Evolutionary conservation across 2,888 invertebrate genomes (phyloP).

Genomic region (Acleris sparsana): DNA sequence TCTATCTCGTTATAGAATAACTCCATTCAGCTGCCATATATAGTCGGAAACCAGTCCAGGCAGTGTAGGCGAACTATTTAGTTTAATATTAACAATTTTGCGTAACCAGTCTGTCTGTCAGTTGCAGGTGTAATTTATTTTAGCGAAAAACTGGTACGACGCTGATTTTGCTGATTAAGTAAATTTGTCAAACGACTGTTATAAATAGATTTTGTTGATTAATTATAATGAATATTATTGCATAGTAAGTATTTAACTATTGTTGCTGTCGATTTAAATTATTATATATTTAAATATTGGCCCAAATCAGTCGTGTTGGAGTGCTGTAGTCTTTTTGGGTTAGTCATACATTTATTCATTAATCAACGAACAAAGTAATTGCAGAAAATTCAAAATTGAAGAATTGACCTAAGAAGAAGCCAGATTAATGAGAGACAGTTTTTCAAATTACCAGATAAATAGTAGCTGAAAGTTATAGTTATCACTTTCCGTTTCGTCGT

Average conservation of each 20-base stretch:
- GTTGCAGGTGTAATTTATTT: constrained; percentile 25
- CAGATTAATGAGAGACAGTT: no score
- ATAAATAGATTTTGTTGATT: not conserved
- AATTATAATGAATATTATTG: not conserved
- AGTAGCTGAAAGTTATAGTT: no score
- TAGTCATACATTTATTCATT: no score
- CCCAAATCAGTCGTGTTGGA: no score
- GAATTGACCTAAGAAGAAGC: no score
- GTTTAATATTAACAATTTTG: constrained; percentile 35
- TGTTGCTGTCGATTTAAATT: no score
- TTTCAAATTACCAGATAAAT: no score
- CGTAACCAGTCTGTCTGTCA: constrained; percentile 32
- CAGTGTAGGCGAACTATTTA: constrained; percentile 31
- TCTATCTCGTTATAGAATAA: not conserved
- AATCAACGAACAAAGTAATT: no score
- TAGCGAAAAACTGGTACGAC: constrained; percentile 14
- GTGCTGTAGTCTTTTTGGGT: no score
- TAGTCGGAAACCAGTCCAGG: constrained; percentile 12
- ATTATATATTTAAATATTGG: no score
- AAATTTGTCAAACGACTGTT: constrained; percentile 3
- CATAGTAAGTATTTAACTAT: not conserved
- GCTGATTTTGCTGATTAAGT: constrained; percentile 1
- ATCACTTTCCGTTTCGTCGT: no score
- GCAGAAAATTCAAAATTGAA: no score
- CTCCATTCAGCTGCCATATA: constrained; percentile 7